These are phyloP conservation scores for Thalassaphorura encarpata DNA, from an alignment of 1,140 invertebrate genomes.

Conservation along the genomic window DNA sequence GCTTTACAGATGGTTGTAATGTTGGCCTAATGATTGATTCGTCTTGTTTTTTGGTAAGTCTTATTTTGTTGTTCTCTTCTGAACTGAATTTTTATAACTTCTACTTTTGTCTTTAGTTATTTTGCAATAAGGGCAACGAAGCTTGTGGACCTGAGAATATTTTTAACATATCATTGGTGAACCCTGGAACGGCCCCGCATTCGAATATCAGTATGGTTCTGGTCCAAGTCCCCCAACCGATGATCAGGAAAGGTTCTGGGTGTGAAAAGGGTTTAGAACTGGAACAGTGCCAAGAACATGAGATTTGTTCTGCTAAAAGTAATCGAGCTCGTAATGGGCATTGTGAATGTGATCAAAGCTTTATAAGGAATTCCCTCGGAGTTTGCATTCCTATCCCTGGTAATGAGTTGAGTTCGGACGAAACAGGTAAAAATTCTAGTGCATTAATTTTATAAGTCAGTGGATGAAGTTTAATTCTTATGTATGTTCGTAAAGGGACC, in stretches of 20 bases:
- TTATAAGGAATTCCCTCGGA: conserved; percentile 43
- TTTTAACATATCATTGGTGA: background rate
- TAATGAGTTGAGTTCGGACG: background rate
- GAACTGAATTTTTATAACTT: background rate
- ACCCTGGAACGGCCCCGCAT: too few species aligned
- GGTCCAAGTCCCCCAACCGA: conserved; percentile 42
- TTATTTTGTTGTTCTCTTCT: background rate
- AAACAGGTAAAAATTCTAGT: too few species aligned
- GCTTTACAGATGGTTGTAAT: conserved; percentile 57
- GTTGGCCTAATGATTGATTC: conserved; percentile 63
- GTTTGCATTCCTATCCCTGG: conserved; percentile 17
- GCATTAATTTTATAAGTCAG: too few species aligned
- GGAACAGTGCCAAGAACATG: conserved; percentile 34
- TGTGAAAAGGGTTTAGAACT: conserved; percentile 37
- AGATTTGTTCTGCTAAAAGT: conserved; percentile 36
- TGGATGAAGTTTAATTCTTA: background rate
- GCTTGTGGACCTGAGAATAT: background rate
- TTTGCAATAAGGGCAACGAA: background rate
- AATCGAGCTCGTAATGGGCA: conserved; percentile 45
- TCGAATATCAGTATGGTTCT: conserved; percentile 65
- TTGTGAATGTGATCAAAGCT: conserved; percentile 56
- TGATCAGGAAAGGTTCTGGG: background rate
- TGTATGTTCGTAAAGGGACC: conserved; percentile 30
- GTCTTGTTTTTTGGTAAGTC: conserved; percentile 50
- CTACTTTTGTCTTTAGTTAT: background rate